Evolutionary conservation across 2,888 invertebrate genomes (phyloP), one percentile per base, ranked within the genome.

Genomic region (Strigamia crassipes): DNA sequence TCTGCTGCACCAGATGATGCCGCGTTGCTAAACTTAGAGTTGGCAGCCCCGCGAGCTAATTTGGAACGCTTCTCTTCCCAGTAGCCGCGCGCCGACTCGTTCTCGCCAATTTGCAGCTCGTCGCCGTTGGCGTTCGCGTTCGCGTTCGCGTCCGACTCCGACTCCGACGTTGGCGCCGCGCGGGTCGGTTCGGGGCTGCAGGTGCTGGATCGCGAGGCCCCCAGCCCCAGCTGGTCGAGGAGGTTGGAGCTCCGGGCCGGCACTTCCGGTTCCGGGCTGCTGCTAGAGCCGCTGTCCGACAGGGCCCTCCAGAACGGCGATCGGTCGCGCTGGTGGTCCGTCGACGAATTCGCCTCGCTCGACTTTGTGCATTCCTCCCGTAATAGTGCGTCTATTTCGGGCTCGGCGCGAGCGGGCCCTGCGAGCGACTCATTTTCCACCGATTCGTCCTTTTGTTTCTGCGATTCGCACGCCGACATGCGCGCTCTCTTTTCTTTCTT

Each of bases 21-120:
- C 56, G 80, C 6, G 56, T 18, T n/a, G 80, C 80, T 80, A 80
- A 80, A 80, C 56, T 56, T 80, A 80, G 80, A 15, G n/a, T 34
- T 34, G 27, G 31, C 56, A 46, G 56, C 56, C 38, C 38, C 38
- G 80, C 31, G 27, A 15, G 56, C 56, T 23, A 80, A 80, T 80
- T 80, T 80, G 56, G 80, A 21, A 79, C 21, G 38, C 38, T 38
- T 38, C 9, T 38, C 38, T 38, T 38, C 9, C 38, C 38, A 38
- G 38, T 6, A 38, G 38, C 38, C 38, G 38, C 1, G 38, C 38
- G 6, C n/a, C n/a, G n/a, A 27, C 31, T 78, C 8, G 78, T 13
- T 12, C 21, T 78, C 23, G 23, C 78, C 31, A 38, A 21, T 21
- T n/a, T 9, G 10, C 9, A n/a, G 78, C 21, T 21, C n/a, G n/a